phyloP scores from a whole-genome alignment of 1,140 invertebrate species.

The Armadillidium nasatum region DNA sequence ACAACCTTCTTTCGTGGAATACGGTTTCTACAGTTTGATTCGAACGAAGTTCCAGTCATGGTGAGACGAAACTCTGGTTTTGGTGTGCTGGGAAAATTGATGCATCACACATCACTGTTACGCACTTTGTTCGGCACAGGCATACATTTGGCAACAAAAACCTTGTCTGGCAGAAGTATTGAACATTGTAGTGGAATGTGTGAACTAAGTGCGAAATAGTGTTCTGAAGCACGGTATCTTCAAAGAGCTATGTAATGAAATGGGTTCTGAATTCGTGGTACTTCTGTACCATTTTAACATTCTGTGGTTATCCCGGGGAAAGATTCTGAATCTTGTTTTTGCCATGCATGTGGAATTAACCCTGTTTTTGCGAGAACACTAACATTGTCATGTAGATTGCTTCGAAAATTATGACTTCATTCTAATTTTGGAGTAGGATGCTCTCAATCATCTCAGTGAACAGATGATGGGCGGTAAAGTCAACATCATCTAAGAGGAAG shows the following conservation, averaged over 20 bases:
- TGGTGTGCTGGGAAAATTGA: conserved; percentile 31
- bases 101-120: conserved; percentile 34
- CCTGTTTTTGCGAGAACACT: too few relatives aligned
- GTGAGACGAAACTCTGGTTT: conserved; percentile 36
- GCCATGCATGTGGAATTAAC: too few relatives aligned
- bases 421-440: too few relatives aligned
- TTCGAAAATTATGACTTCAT: too few relatives aligned
- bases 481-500: conserved; percentile 36
- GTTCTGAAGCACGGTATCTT: conserved; percentile 26
- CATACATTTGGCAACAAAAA: conserved; percentile 23
- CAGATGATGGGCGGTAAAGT: conserved; percentile 25
- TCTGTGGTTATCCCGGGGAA: too few relatives aligned
- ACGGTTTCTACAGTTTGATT: conserved; percentile 35
- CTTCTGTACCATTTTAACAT: background rate
- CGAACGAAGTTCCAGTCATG: conserved; percentile 33
- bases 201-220: conserved; percentile 29
- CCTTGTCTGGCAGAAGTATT: conserved; percentile 19
- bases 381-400: too few relatives aligned
- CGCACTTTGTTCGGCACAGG: conserved; percentile 28
- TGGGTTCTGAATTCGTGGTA: conserved; percentile 31
- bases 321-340: too few relatives aligned
- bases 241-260: conserved; percentile 32
- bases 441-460: background rate
- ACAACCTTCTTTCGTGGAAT: conserved; percentile 35
- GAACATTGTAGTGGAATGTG: conserved; percentile 18